These are phyloP conservation scores for Tachypleus tridentatus DNA, from an alignment of 1,140 invertebrate species.

Conservation along the genomic window DNA sequence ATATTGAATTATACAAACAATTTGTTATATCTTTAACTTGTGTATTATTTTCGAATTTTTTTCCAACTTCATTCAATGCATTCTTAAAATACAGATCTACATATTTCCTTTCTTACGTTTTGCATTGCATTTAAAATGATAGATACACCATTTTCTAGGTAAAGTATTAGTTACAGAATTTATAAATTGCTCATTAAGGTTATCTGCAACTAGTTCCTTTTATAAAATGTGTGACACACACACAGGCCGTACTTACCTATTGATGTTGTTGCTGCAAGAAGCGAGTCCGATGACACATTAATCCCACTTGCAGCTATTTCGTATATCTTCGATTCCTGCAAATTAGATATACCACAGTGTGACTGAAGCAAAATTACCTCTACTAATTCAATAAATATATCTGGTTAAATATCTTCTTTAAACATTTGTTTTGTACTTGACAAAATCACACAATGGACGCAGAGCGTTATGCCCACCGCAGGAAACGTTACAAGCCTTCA, in stretches of 20 bases:
- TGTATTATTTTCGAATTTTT: too few species aligned
- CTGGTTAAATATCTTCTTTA: background rate
- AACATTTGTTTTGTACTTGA: background rate
- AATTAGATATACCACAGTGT: slow-evolving; percentile 27
- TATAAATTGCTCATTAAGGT: too few species aligned
- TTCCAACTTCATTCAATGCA: too few species aligned
- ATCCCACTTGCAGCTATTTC: slow-evolving; percentile 29
- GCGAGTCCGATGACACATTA: slow-evolving; percentile 10
- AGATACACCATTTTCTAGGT: too few species aligned
- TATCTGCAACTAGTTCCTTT: too few species aligned
- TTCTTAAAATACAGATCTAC: too few species aligned
- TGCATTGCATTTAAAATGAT: too few species aligned
- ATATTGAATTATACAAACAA: too few species aligned
- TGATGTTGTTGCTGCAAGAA: slow-evolving; percentile 13
- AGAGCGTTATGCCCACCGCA: slow-evolving; percentile 2
- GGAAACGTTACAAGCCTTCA: background rate
- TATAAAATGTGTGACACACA: background rate
- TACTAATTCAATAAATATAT: background rate
- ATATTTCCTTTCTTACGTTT: too few species aligned
- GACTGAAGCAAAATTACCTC: background rate
- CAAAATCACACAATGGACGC: too few species aligned
- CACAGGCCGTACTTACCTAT: slow-evolving; percentile 40
- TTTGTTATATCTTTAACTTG: too few species aligned
- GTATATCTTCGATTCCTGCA: slow-evolving; percentile 91
- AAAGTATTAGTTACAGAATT: too few species aligned